A percentile compares a stretch with the other conserved stretches of the same genome.
Evolutionary conservation across 92 coral and sea anemone genomes (phyloP).

Genomic region (Micromussa lordhowensis): DNA sequence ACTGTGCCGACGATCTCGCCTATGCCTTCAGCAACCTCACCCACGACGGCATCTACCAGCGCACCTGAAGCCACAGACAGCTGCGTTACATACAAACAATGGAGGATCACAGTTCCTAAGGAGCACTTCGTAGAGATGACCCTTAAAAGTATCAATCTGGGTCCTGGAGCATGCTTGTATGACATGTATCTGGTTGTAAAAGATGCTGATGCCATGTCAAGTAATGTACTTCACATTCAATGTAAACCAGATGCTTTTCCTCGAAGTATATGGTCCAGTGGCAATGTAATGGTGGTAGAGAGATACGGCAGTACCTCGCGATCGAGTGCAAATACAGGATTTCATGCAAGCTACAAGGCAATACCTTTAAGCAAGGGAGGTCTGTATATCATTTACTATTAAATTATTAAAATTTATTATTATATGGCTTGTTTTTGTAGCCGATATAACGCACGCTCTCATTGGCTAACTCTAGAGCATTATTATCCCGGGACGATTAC

Average conservation of each 20-base stretch:
- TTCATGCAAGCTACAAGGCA: not conserved
- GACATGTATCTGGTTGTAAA: constrained; percentile 12
- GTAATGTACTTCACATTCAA: constrained; percentile 10
- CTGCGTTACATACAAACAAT: not conserved
- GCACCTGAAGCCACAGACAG: not conserved
- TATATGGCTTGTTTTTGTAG: no score
- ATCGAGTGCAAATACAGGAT: not conserved
- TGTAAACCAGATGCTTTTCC: not conserved
- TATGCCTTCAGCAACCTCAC: not conserved
- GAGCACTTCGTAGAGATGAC: constrained; percentile 36
- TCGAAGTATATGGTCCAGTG: constrained; percentile 10
- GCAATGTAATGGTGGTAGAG: constrained; percentile 15
- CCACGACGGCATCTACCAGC: not conserved
- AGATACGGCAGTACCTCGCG: not conserved
- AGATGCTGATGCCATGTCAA: not conserved
- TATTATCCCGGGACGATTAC: no score
- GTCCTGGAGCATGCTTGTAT: constrained; percentile 12
- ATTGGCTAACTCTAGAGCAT: no score
- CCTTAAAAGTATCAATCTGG: constrained; percentile 3
- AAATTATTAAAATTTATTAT: no score
- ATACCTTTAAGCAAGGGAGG: not conserved
- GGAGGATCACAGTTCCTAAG: constrained; percentile 20
- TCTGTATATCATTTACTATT: not conserved
- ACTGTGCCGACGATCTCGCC: not conserved
- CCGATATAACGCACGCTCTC: no score